Conservation (phyloP, 2,113 vertebrate species). For the Pollachius pollachius region DNA sequence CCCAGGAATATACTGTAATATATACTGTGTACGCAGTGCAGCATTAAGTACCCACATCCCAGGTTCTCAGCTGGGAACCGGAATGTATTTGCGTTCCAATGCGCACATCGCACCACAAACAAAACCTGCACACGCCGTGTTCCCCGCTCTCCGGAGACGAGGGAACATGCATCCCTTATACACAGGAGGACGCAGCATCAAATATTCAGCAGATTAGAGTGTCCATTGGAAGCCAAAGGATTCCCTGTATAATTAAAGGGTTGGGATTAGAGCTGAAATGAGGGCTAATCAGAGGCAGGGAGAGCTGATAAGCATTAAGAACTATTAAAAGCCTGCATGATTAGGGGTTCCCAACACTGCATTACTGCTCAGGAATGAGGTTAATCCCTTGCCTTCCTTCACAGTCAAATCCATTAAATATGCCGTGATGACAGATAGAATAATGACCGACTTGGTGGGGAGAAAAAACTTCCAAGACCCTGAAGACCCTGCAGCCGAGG, state of each 20-base stretch:
- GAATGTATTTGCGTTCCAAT: no score
- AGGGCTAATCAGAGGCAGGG: constrained; percentile 58
- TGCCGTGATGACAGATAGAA: constrained; percentile 30
- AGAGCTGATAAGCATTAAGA: constrained; percentile 63
- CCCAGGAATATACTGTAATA: no score
- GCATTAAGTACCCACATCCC: no score
- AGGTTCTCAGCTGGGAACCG: no score
- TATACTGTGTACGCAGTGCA: no score
- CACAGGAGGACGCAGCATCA: constrained; percentile 43
- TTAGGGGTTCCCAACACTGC: constrained; percentile 43
- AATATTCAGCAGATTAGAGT: constrained; percentile 44
- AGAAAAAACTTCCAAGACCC: not conserved
- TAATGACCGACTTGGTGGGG: not conserved
- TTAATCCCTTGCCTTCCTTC: constrained; percentile 37
- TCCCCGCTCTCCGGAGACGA: not conserved
- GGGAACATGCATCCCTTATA: constrained; percentile 4
- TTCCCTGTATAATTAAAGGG: constrained; percentile 70
- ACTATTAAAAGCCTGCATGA: constrained; percentile 44
- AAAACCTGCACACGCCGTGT: no score
- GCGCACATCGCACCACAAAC: no score
- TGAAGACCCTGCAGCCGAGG: no score
- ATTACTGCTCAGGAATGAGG: constrained; percentile 50
- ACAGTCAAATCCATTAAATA: constrained; percentile 47
- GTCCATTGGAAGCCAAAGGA: constrained; percentile 58
- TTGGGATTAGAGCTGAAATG: constrained; percentile 60